Conservation (phyloP, 2,113 vertebrate species). For the Spea multiplicata region DNA sequence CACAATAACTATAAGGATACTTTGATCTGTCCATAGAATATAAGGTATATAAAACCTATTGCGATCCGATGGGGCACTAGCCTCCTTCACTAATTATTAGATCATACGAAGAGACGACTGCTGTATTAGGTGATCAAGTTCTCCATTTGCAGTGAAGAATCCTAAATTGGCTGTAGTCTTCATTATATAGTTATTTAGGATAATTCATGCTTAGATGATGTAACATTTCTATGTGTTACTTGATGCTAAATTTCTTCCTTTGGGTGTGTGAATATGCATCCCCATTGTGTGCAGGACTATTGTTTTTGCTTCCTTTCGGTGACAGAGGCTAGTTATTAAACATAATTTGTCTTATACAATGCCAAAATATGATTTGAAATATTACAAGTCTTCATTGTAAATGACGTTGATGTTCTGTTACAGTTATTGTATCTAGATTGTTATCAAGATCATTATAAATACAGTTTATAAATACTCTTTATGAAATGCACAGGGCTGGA, state of each 20-base stretch:
- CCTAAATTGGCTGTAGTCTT: too few relatives aligned
- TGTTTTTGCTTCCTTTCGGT: conserved; percentile 32
- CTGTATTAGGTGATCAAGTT: too few relatives aligned
- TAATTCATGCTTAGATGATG: background rate
- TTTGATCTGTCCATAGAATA: too few relatives aligned
- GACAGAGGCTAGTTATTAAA: conserved; percentile 22
- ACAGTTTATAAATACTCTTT: background rate
- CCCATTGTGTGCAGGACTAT: conserved; percentile 26
- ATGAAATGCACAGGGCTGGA: background rate
- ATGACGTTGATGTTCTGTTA: background rate
- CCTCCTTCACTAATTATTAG: too few relatives aligned
- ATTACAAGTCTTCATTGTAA: background rate
- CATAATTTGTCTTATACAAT: conserved; percentile 18
- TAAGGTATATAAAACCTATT: too few relatives aligned
- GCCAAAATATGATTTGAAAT: conserved; percentile 12
- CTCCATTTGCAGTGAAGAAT: too few relatives aligned
- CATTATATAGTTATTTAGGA: background rate
- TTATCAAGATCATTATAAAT: background rate
- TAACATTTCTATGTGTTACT: background rate
- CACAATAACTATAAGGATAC: too few relatives aligned
- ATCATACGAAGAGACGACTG: too few relatives aligned
- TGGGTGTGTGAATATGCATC: conserved; percentile 38
- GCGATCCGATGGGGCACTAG: too few relatives aligned
- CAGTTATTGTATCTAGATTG: background rate
- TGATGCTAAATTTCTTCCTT: conserved; percentile 19